phyloP scores from a whole-genome alignment of 2,113 vertebrate species.

The Dunckerocampus dactyliophorus region DNA sequence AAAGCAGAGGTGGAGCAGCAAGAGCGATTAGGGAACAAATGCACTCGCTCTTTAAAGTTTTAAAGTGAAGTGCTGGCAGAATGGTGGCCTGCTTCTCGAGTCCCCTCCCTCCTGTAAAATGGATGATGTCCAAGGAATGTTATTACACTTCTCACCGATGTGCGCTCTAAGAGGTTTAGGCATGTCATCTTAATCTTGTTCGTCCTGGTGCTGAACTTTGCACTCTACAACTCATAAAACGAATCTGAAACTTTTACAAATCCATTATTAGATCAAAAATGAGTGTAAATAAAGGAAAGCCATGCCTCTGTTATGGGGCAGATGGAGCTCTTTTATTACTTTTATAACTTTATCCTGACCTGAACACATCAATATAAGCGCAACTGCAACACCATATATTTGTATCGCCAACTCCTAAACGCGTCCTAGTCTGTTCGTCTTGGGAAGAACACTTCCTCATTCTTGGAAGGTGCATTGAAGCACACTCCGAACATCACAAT shows the following conservation, averaged over 20 bases:
- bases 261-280: not conserved
- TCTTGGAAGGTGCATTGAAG: too few species aligned
- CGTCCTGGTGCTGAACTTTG: not conserved
- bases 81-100: constrained; percentile 14
- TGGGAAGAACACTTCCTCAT: too few species aligned
- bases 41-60: constrained; percentile 29
- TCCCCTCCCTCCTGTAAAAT: constrained; percentile 18
- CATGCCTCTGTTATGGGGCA: too few species aligned
- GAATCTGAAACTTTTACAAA: not conserved
- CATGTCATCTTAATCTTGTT: constrained; percentile 6
- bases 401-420: too few species aligned
- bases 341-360: too few species aligned
- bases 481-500: too few species aligned
- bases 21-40: constrained; percentile 33
- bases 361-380: too few species aligned
- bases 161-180: not conserved
- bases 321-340: too few species aligned
- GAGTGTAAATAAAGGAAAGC: not conserved
- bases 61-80: constrained; percentile 42
- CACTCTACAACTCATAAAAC: not conserved
- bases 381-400: too few species aligned
- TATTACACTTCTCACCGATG: constrained; percentile 1
- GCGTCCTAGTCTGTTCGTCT: too few species aligned
- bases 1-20: constrained; percentile 35
- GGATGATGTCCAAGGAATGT: constrained; percentile 3